Evolutionary conservation across 1,140 invertebrate species (phyloP).

Genomic region (Akabosia matsudoensis): DNA sequence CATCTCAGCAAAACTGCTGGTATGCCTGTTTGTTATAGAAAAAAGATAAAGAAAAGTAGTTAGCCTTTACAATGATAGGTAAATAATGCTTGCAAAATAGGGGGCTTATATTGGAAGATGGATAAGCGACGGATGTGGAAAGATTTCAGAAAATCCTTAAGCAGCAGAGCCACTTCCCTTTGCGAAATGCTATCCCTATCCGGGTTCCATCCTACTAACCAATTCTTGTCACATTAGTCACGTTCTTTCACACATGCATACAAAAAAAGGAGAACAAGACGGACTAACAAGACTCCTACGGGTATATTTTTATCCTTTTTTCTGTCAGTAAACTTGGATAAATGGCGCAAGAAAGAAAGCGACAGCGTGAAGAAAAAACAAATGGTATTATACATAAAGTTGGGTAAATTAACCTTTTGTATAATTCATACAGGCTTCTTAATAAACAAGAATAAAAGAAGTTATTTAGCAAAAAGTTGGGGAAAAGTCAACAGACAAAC

Average conservation of each 20-base stretch:
- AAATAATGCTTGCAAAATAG: no score
- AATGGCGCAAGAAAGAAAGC: background rate
- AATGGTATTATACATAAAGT: background rate
- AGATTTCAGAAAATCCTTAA: no score
- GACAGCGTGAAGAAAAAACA: background rate
- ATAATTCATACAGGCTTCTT: conserved; percentile 3
- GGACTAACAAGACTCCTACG: background rate
- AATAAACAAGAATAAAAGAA: background rate
- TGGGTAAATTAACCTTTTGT: conserved; percentile 15
- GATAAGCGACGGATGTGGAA: background rate
- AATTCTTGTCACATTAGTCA: conserved; percentile 6
- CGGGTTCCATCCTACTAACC: background rate
- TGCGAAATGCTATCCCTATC: background rate
- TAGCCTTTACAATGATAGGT: no score
- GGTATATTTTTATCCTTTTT: background rate
- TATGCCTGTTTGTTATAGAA: no score
- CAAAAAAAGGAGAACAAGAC: background rate
- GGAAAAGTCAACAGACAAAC: background rate
- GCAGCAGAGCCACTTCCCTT: no score
- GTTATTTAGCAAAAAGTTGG: background rate
- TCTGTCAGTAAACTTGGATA: background rate
- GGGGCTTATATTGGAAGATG: background rate
- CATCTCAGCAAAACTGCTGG: no score
- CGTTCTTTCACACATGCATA: background rate
- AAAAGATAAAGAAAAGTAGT: no score